Base-by-base conservation (phyloP, 1,140 invertebrate species). In the Nixonia krombeini region DNA sequence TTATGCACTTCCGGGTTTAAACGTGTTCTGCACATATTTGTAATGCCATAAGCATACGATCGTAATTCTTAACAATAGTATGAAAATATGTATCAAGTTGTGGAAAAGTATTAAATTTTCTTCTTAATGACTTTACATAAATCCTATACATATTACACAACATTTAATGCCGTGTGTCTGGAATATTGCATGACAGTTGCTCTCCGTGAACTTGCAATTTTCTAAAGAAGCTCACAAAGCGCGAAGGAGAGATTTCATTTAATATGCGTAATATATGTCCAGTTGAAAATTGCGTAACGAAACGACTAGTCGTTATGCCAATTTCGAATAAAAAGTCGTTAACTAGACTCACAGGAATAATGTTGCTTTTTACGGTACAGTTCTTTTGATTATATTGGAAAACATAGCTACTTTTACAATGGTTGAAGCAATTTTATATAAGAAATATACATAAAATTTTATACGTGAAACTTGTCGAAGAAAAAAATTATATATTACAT, bases 1-100 rank as follows among this genome's bases (percentile, higher is more conserved):
- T 63, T 62, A 58, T 63, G 51, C 59, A 59, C 59, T 69, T 69
- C 66, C 58, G 58, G 44, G 31, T 50, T 50, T 63, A 58, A 59
- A 58, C 26, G n/a, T n/a, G n/a, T n/a, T n/a, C n/a, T n/a, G n/a
- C n/a, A n/a, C n/a, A n/a, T n/a, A n/a, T n/a, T n/a, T n/a, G n/a
- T n/a, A n/a, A n/a, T n/a, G n/a, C n/a, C n/a, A n/a, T n/a, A n/a
- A n/a, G n/a, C n/a, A n/a, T n/a, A n/a, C n/a, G n/a, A n/a, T n/a
- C n/a, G n/a, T n/a, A n/a, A n/a, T n/a, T n/a, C n/a, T n/a, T n/a
- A n/a, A n/a, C n/a, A n/a, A n/a, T n/a, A n/a, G n/a, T 21, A 21
- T 21, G 21, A 21, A 21, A 21, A 21, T n/a, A n/a, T n/a, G n/a
- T n/a, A n/a, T n/a, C n/a, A n/a, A n/a, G n/a, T n/a, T n/a, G n/a